These are phyloP conservation scores for Chloropsis cyanopogon DNA, from an alignment of 2,113 vertebrate genomes.

Conservation along the genomic window DNA sequence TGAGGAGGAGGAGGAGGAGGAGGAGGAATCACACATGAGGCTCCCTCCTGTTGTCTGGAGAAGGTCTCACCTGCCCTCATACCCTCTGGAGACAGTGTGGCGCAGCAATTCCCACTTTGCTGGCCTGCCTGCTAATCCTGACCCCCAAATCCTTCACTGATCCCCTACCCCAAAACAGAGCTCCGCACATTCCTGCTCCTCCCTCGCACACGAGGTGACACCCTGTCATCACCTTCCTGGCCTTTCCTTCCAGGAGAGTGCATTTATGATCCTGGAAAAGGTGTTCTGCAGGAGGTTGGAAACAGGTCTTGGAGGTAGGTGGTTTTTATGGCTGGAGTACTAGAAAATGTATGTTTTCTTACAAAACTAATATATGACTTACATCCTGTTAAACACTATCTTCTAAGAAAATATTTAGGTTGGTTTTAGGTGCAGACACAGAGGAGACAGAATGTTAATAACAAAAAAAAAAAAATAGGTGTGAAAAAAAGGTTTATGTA, in stretches of 20 bases:
- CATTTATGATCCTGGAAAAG: conserved; percentile 1
- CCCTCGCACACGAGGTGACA: background rate
- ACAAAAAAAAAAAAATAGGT: conserved; percentile 48
- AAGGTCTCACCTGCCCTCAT: background rate
- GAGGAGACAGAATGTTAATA: conserved; percentile 60
- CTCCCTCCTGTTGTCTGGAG: background rate
- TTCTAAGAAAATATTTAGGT: conserved; percentile 66
- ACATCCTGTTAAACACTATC: conserved; percentile 63
- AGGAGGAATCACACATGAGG: too few species aligned
- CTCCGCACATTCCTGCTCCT: background rate
- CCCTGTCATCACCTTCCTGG: background rate
- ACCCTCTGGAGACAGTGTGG: background rate
- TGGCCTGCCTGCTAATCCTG: background rate
- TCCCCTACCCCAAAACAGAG: background rate
- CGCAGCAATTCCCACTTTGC: background rate
- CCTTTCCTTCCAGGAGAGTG: background rate
- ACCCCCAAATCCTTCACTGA: background rate
- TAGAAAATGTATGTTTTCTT: conserved; percentile 63
- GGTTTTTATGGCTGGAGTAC: conserved; percentile 43
- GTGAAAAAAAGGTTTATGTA: conserved; percentile 22
- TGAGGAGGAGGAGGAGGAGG: too few species aligned
- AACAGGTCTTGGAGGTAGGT: conserved; percentile 29
- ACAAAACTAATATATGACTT: conserved; percentile 52
- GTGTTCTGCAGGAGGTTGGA: background rate
- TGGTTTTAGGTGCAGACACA: conserved; percentile 61